phyloP scores from a whole-genome alignment of 2,797 vertebrate species.

The Poeciliopsis gracilis region DNA sequence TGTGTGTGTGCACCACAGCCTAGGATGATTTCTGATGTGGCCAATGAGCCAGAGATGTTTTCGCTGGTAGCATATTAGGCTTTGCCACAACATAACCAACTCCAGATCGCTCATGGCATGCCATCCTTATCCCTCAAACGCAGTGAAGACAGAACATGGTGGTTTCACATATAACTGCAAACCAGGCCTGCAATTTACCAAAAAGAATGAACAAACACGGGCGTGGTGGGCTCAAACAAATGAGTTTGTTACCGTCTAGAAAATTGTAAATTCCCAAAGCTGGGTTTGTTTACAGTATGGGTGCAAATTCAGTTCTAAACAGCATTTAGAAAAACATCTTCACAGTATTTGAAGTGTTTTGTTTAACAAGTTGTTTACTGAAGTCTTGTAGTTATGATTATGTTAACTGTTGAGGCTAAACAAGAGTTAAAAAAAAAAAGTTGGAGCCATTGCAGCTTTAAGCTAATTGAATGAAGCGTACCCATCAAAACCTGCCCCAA shows the following conservation, averaged over 20 bases:
- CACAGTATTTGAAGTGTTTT: neutral
- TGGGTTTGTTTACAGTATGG: constrained; percentile 2
- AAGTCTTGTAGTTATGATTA: neutral
- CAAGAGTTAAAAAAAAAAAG: neutral
- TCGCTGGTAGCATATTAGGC: constrained; percentile 63
- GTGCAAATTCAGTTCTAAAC: neutral
- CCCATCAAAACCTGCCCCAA: neutral
- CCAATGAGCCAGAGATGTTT: constrained; percentile 67
- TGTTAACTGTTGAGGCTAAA: neutral
- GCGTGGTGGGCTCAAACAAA: constrained; percentile 31
- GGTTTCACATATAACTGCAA: constrained; percentile 35
- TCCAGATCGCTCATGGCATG: constrained; percentile 59
- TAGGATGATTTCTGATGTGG: constrained; percentile 60
- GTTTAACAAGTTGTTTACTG: neutral
- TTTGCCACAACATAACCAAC: constrained; percentile 64
- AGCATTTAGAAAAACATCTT: neutral
- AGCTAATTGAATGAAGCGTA: neutral
- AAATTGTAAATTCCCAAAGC: constrained; percentile 7
- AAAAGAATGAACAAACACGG: constrained; percentile 39
- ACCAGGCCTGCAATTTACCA: constrained; percentile 31
- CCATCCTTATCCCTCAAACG: constrained; percentile 55
- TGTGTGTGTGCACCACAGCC: constrained; percentile 21
- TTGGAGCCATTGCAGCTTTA: neutral
- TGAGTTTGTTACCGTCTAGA: constrained; percentile 29
- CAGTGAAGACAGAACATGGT: constrained; percentile 32